A percentile compares a stretch with the other conserved stretches of the same genome.
These are phyloP conservation scores for Dipodomys merriami DNA, from an alignment of 2,113 vertebrate species.

Conservation along the genomic window DNA sequence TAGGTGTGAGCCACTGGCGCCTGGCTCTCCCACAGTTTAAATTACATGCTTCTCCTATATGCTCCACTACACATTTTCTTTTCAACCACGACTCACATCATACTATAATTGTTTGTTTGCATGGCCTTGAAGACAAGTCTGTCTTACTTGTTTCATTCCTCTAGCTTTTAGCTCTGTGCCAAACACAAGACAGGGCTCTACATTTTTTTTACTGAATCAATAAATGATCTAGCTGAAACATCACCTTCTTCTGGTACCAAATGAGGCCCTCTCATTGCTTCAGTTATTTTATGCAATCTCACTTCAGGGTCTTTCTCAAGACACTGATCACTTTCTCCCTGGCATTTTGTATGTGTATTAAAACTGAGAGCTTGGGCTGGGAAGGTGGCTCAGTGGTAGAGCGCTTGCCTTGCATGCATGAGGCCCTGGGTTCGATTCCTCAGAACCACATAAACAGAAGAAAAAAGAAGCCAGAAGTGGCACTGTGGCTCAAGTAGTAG, in stretches of 20 bases:
- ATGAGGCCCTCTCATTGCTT: neutral
- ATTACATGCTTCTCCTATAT: neutral
- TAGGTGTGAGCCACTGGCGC: too few relatives aligned
- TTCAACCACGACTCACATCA: neutral
- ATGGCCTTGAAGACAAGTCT: constrained; percentile 12
- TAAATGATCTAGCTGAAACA: constrained; percentile 15
- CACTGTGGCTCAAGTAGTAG: too few relatives aligned
- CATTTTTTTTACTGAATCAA: constrained; percentile 22
- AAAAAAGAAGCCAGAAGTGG: too few relatives aligned
- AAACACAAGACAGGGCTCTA: neutral
- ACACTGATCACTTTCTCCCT: constrained; percentile 11
- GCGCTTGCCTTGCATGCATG: too few relatives aligned
- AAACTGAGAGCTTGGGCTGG: neutral
- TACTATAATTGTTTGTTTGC: neutral
- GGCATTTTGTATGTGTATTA: neutral
- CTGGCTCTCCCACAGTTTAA: neutral
- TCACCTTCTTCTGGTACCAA: neutral
- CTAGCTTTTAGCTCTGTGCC: constrained; percentile 8
- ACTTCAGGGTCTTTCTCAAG: constrained; percentile 14
- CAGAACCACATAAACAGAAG: too few relatives aligned
- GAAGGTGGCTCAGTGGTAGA: too few relatives aligned
- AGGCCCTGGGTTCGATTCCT: too few relatives aligned
- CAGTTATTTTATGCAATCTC: neutral
- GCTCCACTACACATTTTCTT: neutral
- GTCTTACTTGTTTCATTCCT: neutral